These are phyloP conservation scores for Ganaspis sp. DNA, from an alignment of 1,140 invertebrate genomes.

Conservation along the genomic window DNA sequence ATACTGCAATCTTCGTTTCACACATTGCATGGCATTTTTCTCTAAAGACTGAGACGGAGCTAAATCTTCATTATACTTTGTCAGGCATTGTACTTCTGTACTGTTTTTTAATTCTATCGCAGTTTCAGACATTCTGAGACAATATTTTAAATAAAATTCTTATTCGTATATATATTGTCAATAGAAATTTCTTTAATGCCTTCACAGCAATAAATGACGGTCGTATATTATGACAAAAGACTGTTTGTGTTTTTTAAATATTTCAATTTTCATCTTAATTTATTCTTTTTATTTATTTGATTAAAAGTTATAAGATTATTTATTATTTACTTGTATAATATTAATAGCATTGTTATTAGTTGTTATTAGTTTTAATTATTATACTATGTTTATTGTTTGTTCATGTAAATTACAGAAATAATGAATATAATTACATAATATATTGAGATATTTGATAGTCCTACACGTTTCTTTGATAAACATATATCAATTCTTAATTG, in stretches of 20 bases:
- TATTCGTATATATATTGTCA: neutral
- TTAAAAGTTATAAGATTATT: too few species aligned
- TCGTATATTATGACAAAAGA: neutral
- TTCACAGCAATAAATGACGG: neutral
- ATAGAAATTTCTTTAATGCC: neutral
- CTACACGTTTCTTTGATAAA: too few species aligned
- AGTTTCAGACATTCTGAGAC: conserved; percentile 55
- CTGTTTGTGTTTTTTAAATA: neutral
- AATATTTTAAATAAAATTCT: neutral
- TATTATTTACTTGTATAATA: too few species aligned
- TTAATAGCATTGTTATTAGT: too few species aligned
- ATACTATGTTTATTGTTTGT: too few species aligned
- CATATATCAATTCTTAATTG: too few species aligned
- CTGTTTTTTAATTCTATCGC: conserved; percentile 46
- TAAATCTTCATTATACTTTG: conserved; percentile 31
- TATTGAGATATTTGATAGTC: too few species aligned
- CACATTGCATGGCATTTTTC: conserved; percentile 47
- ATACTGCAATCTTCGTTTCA: conserved; percentile 49
- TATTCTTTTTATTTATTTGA: too few species aligned
- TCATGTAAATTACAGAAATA: too few species aligned
- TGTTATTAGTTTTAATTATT: too few species aligned
- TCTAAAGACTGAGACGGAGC: conserved; percentile 35
- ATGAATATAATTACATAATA: too few species aligned
- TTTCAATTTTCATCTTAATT: too few species aligned
- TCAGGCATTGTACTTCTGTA: neutral